Evolutionary conservation across 1,140 invertebrate species (phyloP), one percentile per base, ranked within the genome.

Genomic region (Drosophila nikananu): DNA sequence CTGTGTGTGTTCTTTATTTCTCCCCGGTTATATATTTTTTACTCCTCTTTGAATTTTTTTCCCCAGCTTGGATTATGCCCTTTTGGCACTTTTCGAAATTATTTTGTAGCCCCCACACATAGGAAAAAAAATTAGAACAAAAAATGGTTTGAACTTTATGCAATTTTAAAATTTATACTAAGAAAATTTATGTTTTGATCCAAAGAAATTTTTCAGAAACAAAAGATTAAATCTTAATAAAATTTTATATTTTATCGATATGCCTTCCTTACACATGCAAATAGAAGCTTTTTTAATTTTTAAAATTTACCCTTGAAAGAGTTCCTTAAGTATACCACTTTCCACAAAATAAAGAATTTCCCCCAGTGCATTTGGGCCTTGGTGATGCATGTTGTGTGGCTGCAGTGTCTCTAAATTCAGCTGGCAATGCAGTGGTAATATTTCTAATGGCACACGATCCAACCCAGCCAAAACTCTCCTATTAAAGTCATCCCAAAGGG

Each of bases 71-170:
- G 82, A 84, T 83, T 89, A 80, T 89, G 84, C 84, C 84, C 84
- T 87, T 87, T 87, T 87, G 84, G 84, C 84, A 87, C 84, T 87
- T 89, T 87, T 87, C 71, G 72, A 89, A 87, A 89, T 87, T 84
- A 87, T 87, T 87, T 89, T 72, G 72, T 63, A 67, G 83, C 77
- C 80, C 75, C 37, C 62, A 54, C 70, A 25, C 32, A 57, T 23
- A 17, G 15, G 2, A 2, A 57, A 57, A 37, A 35, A 57, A 7
- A 7, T 21, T 12, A 7, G 5, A n/a, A 57, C 35, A 37, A 10
- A 19, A 37, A 55, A 37, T 2, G 8, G 8, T 12, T 39, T 57
- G n/a, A 23, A 7, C 5, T 7, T 0, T 6, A n/a, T 21, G 9
- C 2, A 1, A 17, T 6, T 15, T 32, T 32, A 6, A 3, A 52